Evolutionary conservation across 2,888 invertebrate species (phyloP).

Genomic region (Trimorus sp.): DNA sequence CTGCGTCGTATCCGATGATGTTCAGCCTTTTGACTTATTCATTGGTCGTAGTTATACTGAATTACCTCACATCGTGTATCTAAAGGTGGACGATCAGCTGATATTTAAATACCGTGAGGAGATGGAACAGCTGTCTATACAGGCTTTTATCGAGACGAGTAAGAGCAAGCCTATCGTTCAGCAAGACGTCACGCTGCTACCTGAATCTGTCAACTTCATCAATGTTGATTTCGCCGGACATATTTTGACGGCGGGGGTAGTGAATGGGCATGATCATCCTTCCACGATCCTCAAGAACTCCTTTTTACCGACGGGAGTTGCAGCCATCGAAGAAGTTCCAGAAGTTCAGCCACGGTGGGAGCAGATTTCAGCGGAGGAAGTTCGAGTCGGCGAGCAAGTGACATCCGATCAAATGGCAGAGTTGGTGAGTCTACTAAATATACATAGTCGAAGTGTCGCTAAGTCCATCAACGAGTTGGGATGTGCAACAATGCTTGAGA

Average conservation of each 20-base stretch:
- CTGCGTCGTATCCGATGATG: slow-evolving; percentile 30
- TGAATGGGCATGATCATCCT: too few relatives aligned
- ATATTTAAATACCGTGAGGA: slow-evolving; percentile 5
- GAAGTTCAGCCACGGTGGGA: too few relatives aligned
- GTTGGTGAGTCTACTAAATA: not conserved
- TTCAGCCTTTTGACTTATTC: slow-evolving; percentile 11
- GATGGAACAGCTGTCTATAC: too few relatives aligned
- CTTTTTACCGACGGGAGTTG: too few relatives aligned
- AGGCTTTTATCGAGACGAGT: too few relatives aligned
- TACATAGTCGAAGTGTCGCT: not conserved
- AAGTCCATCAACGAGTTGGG: slow-evolving; percentile 5
- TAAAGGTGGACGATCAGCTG: slow-evolving; percentile 26
- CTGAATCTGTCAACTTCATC: not conserved
- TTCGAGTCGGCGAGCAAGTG: not conserved
- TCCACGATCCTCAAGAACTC: too few relatives aligned
- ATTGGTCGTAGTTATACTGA: slow-evolving; percentile 42
- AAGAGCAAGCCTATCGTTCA: not conserved
- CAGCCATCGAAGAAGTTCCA: too few relatives aligned
- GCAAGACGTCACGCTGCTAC: slow-evolving; percentile 21
- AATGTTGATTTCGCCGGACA: not conserved
- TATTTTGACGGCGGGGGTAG: too few relatives aligned
- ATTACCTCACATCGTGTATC: slow-evolving; percentile 33
- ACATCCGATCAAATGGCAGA: not conserved
- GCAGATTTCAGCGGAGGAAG: too few relatives aligned
- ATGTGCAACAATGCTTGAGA: not conserved